A percentile compares a stretch with the other conserved stretches of the same genome.
Evolutionary conservation across 2,888 invertebrate species (phyloP).

Genomic region (Synergus japonicus): DNA sequence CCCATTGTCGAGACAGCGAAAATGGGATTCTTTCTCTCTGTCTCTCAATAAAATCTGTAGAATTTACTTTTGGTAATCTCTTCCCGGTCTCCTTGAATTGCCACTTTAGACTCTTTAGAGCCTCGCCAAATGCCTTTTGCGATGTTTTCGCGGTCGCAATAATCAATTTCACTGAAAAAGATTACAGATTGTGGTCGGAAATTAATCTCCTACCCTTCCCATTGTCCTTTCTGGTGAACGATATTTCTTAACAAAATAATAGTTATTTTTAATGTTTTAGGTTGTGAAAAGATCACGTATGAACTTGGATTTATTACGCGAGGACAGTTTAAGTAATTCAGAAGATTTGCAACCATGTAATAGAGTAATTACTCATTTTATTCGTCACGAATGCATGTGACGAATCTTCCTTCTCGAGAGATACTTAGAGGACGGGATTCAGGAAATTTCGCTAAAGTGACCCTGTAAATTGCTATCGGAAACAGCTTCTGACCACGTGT

Average conservation of each 20-base stretch:
- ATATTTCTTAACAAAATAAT: neutral
- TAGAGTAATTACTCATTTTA: slow-evolving; percentile 14
- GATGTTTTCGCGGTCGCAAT: slow-evolving; percentile 46
- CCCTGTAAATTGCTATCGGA: neutral
- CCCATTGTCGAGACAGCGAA: slow-evolving; percentile 11
- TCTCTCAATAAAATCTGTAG: slow-evolving; percentile 53
- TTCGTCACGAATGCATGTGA: slow-evolving; percentile 1
- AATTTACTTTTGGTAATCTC: slow-evolving; percentile 44
- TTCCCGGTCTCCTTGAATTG: slow-evolving; percentile 70
- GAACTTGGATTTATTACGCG: neutral
- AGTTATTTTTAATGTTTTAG: slow-evolving; percentile 2
- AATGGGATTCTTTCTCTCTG: slow-evolving; percentile 45
- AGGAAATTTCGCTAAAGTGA: slow-evolving; percentile 15
- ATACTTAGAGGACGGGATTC: neutral
- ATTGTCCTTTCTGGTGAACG: neutral
- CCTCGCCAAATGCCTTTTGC: slow-evolving; percentile 57
- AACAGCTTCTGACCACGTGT: neutral
- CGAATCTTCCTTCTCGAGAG: neutral
- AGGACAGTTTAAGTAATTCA: slow-evolving; percentile 29
- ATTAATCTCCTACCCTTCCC: slow-evolving; percentile 2
- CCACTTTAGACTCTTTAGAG: slow-evolving; percentile 57
- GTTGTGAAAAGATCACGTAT: neutral
- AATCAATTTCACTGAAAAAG: slow-evolving; percentile 48
- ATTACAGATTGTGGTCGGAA: slow-evolving; percentile 42
- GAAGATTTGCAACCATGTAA: slow-evolving; percentile 3